These are phyloP conservation scores for Lepidothrix coronata DNA, from an alignment of 2,113 vertebrate genomes.

Conservation along the genomic window DNA sequence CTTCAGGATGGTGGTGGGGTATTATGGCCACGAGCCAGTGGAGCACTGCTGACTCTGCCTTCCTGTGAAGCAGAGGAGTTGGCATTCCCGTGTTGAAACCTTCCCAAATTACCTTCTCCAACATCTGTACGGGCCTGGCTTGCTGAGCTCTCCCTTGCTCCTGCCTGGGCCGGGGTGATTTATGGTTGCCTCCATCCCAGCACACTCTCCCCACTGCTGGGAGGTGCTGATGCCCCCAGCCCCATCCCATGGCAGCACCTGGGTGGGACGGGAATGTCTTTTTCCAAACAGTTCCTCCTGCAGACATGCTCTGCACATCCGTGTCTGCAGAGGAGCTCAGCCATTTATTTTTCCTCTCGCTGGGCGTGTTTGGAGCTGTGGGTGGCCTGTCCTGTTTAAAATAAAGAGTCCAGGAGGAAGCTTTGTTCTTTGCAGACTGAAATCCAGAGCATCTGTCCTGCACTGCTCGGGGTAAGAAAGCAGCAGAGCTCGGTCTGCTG, in stretches of 20 bases:
- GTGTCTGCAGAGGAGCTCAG: slow-evolving; percentile 69
- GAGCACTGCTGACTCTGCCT: neutral
- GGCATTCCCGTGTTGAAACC: neutral
- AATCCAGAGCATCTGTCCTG: slow-evolving; percentile 70
- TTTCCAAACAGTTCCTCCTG: slow-evolving; percentile 17
- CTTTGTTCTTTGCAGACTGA: slow-evolving; percentile 70
- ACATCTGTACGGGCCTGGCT: neutral
- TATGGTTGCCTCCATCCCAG: neutral
- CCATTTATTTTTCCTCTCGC: slow-evolving; percentile 87
- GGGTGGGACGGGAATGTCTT: neutral
- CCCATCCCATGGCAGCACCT: neutral
- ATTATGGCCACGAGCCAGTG: neutral
- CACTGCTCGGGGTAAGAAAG: slow-evolving; percentile 27
- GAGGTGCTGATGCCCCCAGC: neutral
- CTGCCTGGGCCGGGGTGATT: neutral
- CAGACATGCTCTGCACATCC: slow-evolving; percentile 46
- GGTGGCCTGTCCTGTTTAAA: slow-evolving; percentile 85
- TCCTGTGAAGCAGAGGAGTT: neutral
- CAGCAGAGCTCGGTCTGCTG: neutral
- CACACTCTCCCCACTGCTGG: too few species aligned
- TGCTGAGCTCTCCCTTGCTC: neutral
- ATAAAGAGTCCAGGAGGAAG: slow-evolving; percentile 76
- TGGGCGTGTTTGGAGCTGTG: slow-evolving; percentile 77
- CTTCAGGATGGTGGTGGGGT: neutral
- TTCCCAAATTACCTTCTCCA: neutral